Base-by-base conservation (phyloP, 2,888 invertebrate genomes). In the Eledone cirrhosa region DNA sequence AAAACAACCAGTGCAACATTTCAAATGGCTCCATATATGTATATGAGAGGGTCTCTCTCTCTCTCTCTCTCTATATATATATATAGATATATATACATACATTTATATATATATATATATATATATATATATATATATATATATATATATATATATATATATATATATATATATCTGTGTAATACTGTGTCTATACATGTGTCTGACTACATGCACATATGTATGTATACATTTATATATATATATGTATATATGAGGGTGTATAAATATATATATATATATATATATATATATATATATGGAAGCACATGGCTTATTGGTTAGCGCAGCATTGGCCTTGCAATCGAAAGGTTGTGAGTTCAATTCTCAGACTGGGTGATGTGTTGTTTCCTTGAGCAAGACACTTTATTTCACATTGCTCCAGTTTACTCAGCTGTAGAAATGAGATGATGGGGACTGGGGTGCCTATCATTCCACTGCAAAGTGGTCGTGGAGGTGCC, bases 251-350 rank as follows among this genome's bases (percentile, higher is more conserved):
- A 63, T 63, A 63, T 24, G 3, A 29, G 27, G 27, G 2, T 65
- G 29, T n/a, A 65, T 65, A 16, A 14, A n/a, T n/a, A 65, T 29
- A 1, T 67, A 22, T 29, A 24, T 48, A 53, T 24, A 1, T 59
- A 48, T 75, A 53, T 75, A 77, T 29, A 65, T 24, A 65, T 63
- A 59, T 63, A n/a, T n/a, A n/a, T n/a, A n/a, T n/a, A n/a, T n/a
- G n/a, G n/a, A n/a, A n/a, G n/a, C n/a, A n/a, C n/a, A 65, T 63
- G 3, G 16, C 7, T n/a, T n/a, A n/a, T n/a, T n/a, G n/a, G n/a
- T 74, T 53, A 72, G 22, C 24, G 14, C 1, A n/a, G n/a, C n/a
- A n/a, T n/a, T n/a, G n/a, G n/a, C n/a, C n/a, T n/a, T n/a, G n/a
- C n/a, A n/a, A n/a, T n/a, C n/a, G n/a, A n/a, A n/a, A n/a, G n/a